Conservation (phyloP, 2,113 vertebrate genomes). For the Piprites chloris region DNA sequence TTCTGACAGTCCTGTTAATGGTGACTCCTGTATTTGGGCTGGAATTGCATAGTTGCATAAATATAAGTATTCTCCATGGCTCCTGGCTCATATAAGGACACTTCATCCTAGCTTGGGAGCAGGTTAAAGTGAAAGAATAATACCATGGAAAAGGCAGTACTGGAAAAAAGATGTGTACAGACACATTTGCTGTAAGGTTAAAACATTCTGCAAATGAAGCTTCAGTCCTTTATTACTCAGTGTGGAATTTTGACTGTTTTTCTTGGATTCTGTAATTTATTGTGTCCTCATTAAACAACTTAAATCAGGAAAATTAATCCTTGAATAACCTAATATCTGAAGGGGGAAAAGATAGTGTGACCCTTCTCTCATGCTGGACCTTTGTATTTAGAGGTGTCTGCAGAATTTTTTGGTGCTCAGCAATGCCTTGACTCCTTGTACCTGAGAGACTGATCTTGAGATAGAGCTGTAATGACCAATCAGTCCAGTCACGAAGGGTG, state of each 20-base stretch:
- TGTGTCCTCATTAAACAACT: neutral
- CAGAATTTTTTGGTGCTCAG: neutral
- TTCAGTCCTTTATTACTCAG: neutral
- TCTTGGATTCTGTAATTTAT: neutral
- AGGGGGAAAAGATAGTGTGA: neutral
- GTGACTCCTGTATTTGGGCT: neutral
- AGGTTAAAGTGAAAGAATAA: neutral
- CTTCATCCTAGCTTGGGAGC: neutral
- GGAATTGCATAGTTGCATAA: neutral
- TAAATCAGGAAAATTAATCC: neutral
- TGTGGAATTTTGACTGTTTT: neutral
- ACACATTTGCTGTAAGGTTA: neutral
- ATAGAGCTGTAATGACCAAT: neutral
- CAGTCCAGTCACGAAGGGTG: neutral
- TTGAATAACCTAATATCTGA: neutral
- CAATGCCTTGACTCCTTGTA: neutral
- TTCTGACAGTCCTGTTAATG: neutral
- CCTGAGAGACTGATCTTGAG: neutral
- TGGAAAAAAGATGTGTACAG: neutral
- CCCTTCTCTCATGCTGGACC: neutral
- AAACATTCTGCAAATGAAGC: neutral
- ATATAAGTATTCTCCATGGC: neutral
- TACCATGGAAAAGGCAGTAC: neutral
- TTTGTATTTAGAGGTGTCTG: neutral
- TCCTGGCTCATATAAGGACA: neutral